These are phyloP conservation scores for Arenaria interpres DNA, from an alignment of 2,113 vertebrate species.

Conservation along the genomic window DNA sequence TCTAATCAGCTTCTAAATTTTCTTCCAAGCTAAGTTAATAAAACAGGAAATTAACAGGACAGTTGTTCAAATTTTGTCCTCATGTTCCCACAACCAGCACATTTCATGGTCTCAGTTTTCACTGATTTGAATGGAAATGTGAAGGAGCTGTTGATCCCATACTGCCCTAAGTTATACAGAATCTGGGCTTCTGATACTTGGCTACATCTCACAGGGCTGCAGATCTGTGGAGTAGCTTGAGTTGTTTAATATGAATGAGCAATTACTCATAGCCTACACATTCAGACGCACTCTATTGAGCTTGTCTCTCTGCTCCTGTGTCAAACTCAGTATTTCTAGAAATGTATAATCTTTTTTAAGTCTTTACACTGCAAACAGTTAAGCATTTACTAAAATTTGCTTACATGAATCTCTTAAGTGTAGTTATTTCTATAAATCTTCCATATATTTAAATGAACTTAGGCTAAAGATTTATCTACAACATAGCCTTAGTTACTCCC, in stretches of 20 bases:
- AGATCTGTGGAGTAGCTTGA: background rate
- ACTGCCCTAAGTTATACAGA: background rate
- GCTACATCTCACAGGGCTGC: background rate
- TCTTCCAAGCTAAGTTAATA: background rate
- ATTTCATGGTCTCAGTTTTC: background rate
- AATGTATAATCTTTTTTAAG: background rate
- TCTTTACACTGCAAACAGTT: background rate
- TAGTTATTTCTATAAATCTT: background rate
- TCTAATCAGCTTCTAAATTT: background rate
- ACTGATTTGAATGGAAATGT: background rate
- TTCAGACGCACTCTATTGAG: background rate
- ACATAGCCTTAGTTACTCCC: background rate
- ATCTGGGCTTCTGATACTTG: background rate
- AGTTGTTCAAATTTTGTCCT: background rate
- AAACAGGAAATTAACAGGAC: background rate
- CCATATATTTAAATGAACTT: background rate
- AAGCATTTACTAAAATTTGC: background rate
- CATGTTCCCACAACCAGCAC: background rate
- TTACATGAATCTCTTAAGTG: background rate
- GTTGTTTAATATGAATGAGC: background rate
- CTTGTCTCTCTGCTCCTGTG: background rate
- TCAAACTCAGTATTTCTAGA: background rate
- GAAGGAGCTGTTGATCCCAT: background rate
- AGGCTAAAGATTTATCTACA: background rate
- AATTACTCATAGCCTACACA: background rate